A percentile compares a stretch with the other conserved stretches of the same genome.
Conservation (phyloP, 2,113 vertebrate genomes). For the Ptilorrhoa leucosticta region DNA sequence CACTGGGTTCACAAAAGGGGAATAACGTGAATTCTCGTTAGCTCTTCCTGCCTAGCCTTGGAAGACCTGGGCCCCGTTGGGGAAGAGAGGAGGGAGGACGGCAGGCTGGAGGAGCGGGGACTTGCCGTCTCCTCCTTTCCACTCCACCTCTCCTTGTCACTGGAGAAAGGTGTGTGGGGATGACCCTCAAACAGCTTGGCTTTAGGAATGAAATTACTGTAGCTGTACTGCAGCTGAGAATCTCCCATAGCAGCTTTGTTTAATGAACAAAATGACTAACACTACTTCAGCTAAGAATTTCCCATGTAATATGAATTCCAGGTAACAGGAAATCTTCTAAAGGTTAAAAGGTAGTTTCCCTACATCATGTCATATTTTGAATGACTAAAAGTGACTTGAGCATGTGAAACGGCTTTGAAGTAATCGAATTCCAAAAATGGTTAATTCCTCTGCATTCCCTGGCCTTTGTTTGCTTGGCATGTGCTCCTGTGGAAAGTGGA, state of each 20-base stretch:
- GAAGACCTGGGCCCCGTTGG: rapidly evolving
- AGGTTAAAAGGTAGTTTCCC: not conserved
- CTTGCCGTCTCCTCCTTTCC: no score
- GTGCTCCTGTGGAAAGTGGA: not conserved
- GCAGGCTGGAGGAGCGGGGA: not conserved
- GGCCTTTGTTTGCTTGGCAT: not conserved
- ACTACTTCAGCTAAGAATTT: not conserved
- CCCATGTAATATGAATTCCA: not conserved
- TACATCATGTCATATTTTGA: not conserved
- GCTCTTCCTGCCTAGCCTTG: not conserved
- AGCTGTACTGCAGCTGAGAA: rapidly evolving
- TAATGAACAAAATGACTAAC: not conserved
- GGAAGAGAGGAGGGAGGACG: not conserved
- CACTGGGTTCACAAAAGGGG: rapidly evolving
- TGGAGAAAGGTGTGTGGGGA: not conserved
- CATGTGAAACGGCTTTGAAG: not conserved
- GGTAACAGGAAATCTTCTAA: not conserved
- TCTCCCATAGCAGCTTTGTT: not conserved
- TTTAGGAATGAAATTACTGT: not conserved
- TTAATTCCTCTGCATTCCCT: not conserved
- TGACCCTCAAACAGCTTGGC: not conserved
- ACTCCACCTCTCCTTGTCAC: not conserved
- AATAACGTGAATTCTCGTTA: rapidly evolving
- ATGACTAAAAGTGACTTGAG: not conserved
- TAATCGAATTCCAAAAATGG: not conserved